Conservation (phyloP, 2,113 vertebrate genomes). For the Charina bottae region DNA sequence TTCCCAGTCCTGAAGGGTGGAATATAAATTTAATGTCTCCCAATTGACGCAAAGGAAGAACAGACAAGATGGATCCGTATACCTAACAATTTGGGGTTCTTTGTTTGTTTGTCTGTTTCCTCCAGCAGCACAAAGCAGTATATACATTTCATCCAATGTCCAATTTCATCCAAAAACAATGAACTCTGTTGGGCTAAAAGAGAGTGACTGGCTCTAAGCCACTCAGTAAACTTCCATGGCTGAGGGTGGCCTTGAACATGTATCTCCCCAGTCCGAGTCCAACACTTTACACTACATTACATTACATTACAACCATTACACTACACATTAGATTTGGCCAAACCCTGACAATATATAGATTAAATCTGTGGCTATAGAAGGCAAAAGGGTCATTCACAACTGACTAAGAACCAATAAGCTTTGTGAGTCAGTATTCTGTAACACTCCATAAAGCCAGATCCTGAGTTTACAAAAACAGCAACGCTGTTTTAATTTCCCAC, state of each 20-base stretch:
- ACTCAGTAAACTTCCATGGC: not conserved
- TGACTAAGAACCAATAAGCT: not conserved
- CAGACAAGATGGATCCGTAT: not conserved
- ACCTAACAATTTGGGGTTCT: not conserved
- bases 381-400: not conserved
- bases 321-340: not conserved
- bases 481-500: not conserved
- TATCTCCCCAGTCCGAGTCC: not conserved
- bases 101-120: not conserved
- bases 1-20: constrained; percentile 88
- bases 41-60: not conserved
- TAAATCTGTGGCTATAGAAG: not conserved
- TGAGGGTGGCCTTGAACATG: not conserved
- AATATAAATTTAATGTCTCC: not conserved
- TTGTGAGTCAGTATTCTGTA: not conserved
- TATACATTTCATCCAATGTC: not conserved
- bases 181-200: not conserved
- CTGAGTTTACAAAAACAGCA: not conserved
- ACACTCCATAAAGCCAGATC: not conserved
- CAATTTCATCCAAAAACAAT: not conserved
- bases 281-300: too few species aligned
- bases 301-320: not conserved
- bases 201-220: not conserved
- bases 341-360: not conserved
- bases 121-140: not conserved